A percentile compares a stretch with the other conserved stretches of the same genome.
Conservation (phyloP, 1,140 invertebrate species). For the Plodia interpunctella region DNA sequence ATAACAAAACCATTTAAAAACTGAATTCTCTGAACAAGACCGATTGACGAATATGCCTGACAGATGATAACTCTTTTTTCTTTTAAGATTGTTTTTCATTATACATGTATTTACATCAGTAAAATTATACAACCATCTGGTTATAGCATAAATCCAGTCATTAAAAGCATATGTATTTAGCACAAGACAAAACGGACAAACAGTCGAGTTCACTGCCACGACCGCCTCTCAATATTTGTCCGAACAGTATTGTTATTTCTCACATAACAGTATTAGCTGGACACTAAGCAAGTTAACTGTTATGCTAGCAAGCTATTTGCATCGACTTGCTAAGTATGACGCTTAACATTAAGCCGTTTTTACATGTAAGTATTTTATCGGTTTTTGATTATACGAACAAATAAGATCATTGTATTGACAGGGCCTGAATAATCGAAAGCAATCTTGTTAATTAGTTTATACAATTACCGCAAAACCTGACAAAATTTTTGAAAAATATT, state of each 20-base stretch:
- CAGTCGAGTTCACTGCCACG: slow-evolving; percentile 7
- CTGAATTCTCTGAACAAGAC: no score
- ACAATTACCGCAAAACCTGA: no score
- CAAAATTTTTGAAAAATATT: no score
- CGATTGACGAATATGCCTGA: no score
- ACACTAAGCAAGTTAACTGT: slow-evolving; percentile 40
- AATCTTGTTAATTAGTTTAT: no score
- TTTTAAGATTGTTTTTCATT: no score
- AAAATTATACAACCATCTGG: no score
- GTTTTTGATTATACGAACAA: background rate
- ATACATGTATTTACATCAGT: no score
- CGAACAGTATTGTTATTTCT: slow-evolving; percentile 28
- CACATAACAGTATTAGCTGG: slow-evolving; percentile 34
- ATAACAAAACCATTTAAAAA: no score
- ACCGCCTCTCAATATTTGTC: background rate
- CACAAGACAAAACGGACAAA: background rate
- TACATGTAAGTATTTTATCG: background rate
- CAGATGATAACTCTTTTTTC: no score
- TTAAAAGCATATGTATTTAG: background rate
- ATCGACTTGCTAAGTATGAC: slow-evolving; percentile 37
- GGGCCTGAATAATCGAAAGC: no score
- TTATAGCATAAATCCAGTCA: background rate
- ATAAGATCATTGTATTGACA: background rate
- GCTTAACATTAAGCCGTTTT: slow-evolving; percentile 23
- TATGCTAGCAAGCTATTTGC: slow-evolving; percentile 29